Conservation (phyloP, 1,140 invertebrate species). For the Lethrus apterus region DNA sequence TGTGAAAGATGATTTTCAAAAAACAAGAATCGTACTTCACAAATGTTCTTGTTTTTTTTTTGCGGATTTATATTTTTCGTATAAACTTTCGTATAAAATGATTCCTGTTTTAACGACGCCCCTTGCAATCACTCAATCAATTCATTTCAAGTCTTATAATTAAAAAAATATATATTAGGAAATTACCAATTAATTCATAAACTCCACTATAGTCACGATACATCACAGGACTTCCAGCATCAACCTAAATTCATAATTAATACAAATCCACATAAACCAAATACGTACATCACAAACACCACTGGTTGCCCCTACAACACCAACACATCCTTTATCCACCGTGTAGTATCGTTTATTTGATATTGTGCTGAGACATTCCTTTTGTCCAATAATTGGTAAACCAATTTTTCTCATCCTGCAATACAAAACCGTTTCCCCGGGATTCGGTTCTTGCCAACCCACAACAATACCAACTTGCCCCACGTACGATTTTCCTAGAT, state of each 20-base stretch:
- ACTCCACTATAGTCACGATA: not conserved
- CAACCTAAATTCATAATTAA: not conserved
- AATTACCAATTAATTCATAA: slow-evolving; percentile 2
- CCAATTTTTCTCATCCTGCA: slow-evolving; percentile 1
- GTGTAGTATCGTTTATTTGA: not conserved
- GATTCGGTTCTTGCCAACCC: not conserved
- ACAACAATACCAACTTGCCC: not conserved
- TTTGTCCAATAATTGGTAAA: not conserved
- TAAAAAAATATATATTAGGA: no score
- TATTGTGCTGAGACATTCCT: not conserved
- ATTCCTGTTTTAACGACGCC: no score
- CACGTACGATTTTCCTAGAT: slow-evolving; percentile 1
- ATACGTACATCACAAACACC: not conserved
- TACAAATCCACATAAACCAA: not conserved
- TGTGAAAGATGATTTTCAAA: no score
- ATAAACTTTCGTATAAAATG: no score
- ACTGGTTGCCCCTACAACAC: slow-evolving; percentile 2
- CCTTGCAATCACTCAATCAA: no score
- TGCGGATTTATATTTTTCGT: no score
- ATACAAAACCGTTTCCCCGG: not conserved
- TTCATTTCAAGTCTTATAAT: no score
- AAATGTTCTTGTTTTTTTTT: no score
- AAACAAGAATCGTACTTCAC: no score
- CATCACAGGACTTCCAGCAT: slow-evolving; percentile 3
- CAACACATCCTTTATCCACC: slow-evolving; percentile 5